A percentile compares a stretch with the other conserved stretches of the same genome.
phyloP scores from a whole-genome alignment of 2,797 vertebrate species.

The Manis javanica region DNA sequence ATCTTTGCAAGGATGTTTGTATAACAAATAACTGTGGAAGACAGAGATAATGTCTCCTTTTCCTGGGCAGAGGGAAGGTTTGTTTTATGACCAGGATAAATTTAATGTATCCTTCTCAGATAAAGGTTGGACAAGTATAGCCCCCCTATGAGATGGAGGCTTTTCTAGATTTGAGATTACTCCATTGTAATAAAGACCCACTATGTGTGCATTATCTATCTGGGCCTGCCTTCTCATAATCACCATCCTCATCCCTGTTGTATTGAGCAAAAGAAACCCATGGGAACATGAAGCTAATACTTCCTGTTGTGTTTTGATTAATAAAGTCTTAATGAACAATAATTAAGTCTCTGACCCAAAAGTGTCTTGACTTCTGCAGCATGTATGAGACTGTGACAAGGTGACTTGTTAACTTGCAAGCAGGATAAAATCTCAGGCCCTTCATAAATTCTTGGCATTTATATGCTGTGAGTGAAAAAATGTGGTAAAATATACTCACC shows the following conservation, averaged over 20 bases:
- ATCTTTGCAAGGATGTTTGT: not conserved
- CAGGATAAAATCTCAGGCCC: not conserved
- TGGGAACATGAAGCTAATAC: not conserved
- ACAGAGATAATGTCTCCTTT: not conserved
- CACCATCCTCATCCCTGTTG: not conserved
- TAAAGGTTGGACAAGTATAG: not conserved
- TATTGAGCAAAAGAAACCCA: not conserved
- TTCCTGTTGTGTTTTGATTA: not conserved
- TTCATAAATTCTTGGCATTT: conserved; percentile 20
- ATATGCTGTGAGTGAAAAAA: not conserved
- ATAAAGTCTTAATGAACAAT: not conserved
- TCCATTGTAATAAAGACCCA: not conserved
- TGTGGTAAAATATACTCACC: not conserved
- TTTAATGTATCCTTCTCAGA: not conserved
- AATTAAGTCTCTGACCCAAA: not conserved
- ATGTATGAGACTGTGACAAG: not conserved
- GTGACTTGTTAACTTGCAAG: not conserved
- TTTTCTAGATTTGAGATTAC: not conserved
- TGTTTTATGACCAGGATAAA: not conserved
- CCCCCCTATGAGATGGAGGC: not conserved
- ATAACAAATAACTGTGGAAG: not conserved
- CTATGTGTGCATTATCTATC: not conserved
- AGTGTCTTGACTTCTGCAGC: not conserved
- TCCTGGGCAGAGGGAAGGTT: not conserved
- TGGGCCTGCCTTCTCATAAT: not conserved